These are phyloP conservation scores for Tinea trinotella DNA, from an alignment of 2,888 invertebrate species.

Conservation along the genomic window DNA sequence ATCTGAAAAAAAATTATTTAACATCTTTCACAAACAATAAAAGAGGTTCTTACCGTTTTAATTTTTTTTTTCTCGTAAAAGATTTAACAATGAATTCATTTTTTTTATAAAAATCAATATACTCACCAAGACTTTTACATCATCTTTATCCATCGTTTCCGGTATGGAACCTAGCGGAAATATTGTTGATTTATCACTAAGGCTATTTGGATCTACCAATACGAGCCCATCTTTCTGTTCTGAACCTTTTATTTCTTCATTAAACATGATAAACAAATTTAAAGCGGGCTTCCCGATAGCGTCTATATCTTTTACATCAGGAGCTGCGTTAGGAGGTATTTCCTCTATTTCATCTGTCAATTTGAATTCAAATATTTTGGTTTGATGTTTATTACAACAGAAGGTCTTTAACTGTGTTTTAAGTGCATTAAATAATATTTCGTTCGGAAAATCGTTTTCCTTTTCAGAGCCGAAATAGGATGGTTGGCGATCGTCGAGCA, in stretches of 20 bases:
- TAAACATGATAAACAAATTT: too few species aligned
- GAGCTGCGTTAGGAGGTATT: too few species aligned
- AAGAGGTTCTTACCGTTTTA: too few species aligned
- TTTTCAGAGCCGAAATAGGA: conserved; percentile 29
- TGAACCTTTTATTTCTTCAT: conserved; percentile 48
- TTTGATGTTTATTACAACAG: conserved; percentile 45
- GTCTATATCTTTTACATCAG: too few species aligned
- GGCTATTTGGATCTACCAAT: conserved; percentile 45
- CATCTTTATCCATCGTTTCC: neutral
- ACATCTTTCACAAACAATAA: neutral
- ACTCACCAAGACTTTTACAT: conserved; percentile 45
- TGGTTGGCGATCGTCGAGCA: conserved; percentile 38
- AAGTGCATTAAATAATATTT: conserved; percentile 54
- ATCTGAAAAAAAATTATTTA: conserved; percentile 41
- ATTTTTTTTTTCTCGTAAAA: too few species aligned
- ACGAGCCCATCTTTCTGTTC: neutral
- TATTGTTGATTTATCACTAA: conserved; percentile 51
- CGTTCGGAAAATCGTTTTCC: conserved; percentile 41
- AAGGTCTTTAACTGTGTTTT: conserved; percentile 51
- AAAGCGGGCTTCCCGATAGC: too few species aligned
- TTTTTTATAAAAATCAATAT: too few species aligned
- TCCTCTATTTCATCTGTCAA: too few species aligned
- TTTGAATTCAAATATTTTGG: too few species aligned
- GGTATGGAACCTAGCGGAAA: conserved; percentile 33
- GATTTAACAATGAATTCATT: too few species aligned